These are phyloP conservation scores for Apotomis betuletana DNA, from an alignment of 2,888 invertebrate genomes.

Conservation along the genomic window DNA sequence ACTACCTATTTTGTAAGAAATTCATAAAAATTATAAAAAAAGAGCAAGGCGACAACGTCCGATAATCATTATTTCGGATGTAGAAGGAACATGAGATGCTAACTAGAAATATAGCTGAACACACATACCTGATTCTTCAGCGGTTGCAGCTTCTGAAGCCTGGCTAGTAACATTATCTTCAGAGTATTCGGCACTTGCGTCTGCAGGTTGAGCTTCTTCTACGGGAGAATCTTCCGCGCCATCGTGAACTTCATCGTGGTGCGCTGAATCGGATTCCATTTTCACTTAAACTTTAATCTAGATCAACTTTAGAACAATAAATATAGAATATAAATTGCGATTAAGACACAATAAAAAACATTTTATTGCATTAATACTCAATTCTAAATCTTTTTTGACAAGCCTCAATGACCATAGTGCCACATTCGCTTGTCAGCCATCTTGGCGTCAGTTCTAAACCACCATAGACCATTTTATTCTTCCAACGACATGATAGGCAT, in stretches of 20 bases:
- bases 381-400: constrained; percentile 62
- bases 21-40: neutral
- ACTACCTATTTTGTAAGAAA: too few relatives aligned
- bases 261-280: constrained; percentile 76
- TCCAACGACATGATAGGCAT: neutral
- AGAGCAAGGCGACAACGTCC: neutral
- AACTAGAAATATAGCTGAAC: constrained; percentile 13
- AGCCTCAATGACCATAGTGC: constrained; percentile 52
- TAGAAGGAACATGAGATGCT: neutral
- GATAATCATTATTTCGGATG: neutral
- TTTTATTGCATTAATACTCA: constrained; percentile 56
- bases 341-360: constrained; percentile 53
- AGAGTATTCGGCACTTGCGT: constrained; percentile 64
- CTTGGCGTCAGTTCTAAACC: constrained; percentile 32
- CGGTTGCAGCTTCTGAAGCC: constrained; percentile 60
- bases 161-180: constrained; percentile 70
- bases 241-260: constrained; percentile 72
- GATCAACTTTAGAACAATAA: constrained; percentile 53
- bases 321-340: constrained; percentile 60
- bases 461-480: constrained; percentile 16
- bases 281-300: constrained; percentile 46
- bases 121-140: constrained; percentile 64
- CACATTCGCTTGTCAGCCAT: constrained; percentile 47
- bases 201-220: constrained; percentile 67
- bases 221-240: constrained; percentile 79